phyloP scores from a whole-genome alignment of 2,888 invertebrate species.

The Folsomia manolachei region DNA sequence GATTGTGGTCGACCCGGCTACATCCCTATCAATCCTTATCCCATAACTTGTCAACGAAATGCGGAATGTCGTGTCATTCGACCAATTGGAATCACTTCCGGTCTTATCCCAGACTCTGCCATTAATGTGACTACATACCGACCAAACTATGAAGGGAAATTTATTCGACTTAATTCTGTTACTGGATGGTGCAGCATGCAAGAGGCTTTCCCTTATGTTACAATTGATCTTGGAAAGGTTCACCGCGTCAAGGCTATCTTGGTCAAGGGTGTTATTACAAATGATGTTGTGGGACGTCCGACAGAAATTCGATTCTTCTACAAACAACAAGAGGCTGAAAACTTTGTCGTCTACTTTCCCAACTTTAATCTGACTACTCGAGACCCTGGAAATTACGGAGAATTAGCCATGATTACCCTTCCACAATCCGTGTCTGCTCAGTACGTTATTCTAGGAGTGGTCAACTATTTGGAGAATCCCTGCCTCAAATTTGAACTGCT shows the following conservation, averaged over 20 bases:
- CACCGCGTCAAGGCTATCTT: constrained; percentile 87
- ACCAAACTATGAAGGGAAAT: constrained; percentile 86
- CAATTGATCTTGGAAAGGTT: constrained; percentile 90
- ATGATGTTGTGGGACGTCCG: constrained; percentile 90
- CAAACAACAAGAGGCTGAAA: constrained; percentile 88
- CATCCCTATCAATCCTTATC: constrained; percentile 84
- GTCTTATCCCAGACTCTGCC: constrained; percentile 87
- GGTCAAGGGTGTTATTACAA: constrained; percentile 90
- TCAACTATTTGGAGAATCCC: constrained; percentile 94
- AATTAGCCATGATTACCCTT: constrained; percentile 90
- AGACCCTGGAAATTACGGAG: constrained; percentile 95
- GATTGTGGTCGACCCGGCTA: constrained; percentile 88
- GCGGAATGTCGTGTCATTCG: constrained; percentile 91
- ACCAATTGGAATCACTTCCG: constrained; percentile 86
- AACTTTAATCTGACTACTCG: constrained; percentile 92
- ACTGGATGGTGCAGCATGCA: constrained; percentile 97
- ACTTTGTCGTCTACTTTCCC: constrained; percentile 94
- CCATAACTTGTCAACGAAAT: constrained; percentile 84
- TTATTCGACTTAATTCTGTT: constrained; percentile 83
- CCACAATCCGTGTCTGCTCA: constrained; percentile 91
- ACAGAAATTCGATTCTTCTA: constrained; percentile 96
- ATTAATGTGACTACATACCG: constrained; percentile 90
- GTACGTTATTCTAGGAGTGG: constrained; percentile 90
- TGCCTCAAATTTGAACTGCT: constrained; percentile 93
- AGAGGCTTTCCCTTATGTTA: constrained; percentile 93